A percentile compares a stretch with the other conserved stretches of the same genome.
These are phyloP conservation scores for Ferdinandea cuprea DNA, from an alignment of 2,888 invertebrate genomes.

Conservation along the genomic window DNA sequence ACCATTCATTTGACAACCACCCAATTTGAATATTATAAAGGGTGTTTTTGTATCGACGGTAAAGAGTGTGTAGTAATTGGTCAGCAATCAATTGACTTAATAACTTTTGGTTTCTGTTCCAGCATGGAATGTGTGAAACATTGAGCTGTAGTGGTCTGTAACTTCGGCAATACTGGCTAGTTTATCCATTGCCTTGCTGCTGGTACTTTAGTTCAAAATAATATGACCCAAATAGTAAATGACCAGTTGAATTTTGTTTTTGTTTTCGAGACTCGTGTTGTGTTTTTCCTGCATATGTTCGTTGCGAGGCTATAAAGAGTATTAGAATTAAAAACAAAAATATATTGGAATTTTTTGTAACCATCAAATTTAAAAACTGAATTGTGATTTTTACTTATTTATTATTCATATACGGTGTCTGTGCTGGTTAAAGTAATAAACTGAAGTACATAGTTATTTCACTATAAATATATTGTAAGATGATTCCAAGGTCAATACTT, in stretches of 20 bases:
- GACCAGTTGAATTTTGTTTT: constrained; percentile 34
- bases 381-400: too few species aligned
- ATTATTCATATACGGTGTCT: too few species aligned
- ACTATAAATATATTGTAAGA: too few species aligned
- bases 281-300: neutral
- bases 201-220: constrained; percentile 18
- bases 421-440: too few species aligned
- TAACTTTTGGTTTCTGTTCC: neutral
- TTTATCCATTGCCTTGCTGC: constrained; percentile 7
- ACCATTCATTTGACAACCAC: neutral
- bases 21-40: constrained; percentile 32
- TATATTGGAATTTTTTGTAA: too few species aligned
- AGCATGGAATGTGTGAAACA: neutral
- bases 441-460: too few species aligned
- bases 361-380: too few species aligned
- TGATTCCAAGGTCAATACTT: too few species aligned
- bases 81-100: constrained; percentile 28
- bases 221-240: constrained; percentile 16
- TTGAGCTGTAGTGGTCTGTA: neutral
- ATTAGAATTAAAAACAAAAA: neutral
- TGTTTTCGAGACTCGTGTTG: neutral
- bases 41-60: neutral
- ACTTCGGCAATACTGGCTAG: constrained; percentile 1
- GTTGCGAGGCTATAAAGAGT: too few species aligned
- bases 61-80: constrained; percentile 15